A percentile compares a stretch with the other conserved stretches of the same genome.
Evolutionary conservation across 2,888 invertebrate species (phyloP).

Genomic region (Halocaridina rubra): DNA sequence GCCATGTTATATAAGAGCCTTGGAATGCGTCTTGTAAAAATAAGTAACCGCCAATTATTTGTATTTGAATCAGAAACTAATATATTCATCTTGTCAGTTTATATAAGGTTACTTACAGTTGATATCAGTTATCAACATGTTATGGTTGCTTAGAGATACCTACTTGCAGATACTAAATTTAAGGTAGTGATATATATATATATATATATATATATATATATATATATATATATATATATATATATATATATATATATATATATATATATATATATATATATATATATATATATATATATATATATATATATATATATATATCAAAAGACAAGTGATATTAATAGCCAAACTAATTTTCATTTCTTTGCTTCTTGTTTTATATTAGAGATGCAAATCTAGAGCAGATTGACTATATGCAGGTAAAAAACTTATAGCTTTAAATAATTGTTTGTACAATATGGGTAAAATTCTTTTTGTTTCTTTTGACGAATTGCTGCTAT

Average conservation of each 20-base stretch:
- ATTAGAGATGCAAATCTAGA: slow-evolving; percentile 6
- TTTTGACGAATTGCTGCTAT: no score
- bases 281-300: not conserved
- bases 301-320: slow-evolving; percentile 1
- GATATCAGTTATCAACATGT: no score
- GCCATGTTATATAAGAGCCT: no score
- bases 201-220: not conserved
- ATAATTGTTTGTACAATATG: not conserved
- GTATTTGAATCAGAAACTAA: no score
- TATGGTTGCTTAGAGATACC: no score
- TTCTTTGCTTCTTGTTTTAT: not conserved
- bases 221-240: not conserved
- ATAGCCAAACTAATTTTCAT: not conserved
- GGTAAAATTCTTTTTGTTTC: no score
- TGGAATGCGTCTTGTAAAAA: no score
- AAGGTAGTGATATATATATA: not conserved
- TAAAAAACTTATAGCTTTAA: not conserved
- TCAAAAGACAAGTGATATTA: not conserved
- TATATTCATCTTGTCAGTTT: no score
- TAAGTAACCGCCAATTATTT: no score
- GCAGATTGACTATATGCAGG: not conserved
- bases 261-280: slow-evolving; percentile 8
- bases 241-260: slow-evolving; percentile 13
- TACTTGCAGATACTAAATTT: no score
- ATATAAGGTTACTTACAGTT: no score